phyloP scores from a whole-genome alignment of 2,113 vertebrate species.

The Sturnus vulgaris region DNA sequence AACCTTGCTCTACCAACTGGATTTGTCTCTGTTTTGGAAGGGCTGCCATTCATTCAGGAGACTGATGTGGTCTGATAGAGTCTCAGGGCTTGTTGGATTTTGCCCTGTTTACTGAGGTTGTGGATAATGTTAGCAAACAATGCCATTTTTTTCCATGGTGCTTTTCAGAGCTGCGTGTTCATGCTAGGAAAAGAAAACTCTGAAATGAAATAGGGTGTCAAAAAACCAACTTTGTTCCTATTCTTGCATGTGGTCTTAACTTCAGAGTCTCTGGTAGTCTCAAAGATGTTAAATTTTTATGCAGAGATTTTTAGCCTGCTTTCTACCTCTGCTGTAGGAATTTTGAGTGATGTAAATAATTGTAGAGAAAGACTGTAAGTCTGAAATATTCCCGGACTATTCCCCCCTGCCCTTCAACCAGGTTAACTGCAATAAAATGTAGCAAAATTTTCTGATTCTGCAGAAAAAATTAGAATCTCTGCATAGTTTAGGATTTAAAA shows the following conservation, averaged over 20 bases:
- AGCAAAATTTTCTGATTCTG: background rate
- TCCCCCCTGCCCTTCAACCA: background rate
- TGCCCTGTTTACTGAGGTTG: background rate
- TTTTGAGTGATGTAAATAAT: background rate
- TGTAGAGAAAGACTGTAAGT: background rate
- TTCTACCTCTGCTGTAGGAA: background rate
- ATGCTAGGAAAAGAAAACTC: background rate
- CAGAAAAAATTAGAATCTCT: background rate
- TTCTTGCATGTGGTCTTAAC: background rate
- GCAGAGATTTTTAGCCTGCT: background rate
- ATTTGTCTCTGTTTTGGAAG: background rate
- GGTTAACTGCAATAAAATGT: background rate
- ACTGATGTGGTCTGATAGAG: background rate
- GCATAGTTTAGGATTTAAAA: background rate
- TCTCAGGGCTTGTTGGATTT: background rate
- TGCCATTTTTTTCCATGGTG: background rate
- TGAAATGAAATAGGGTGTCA: background rate
- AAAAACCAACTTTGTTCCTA: background rate
- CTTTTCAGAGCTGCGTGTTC: background rate
- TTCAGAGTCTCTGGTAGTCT: background rate
- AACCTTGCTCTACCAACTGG: background rate
- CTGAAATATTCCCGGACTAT: background rate
- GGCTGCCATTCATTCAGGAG: background rate
- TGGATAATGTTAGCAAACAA: background rate
- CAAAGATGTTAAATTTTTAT: background rate